A percentile compares a stretch with the other conserved stretches of the same genome.
Conservation (phyloP, 2,113 vertebrate genomes). For the Stegostoma tigrinum region DNA sequence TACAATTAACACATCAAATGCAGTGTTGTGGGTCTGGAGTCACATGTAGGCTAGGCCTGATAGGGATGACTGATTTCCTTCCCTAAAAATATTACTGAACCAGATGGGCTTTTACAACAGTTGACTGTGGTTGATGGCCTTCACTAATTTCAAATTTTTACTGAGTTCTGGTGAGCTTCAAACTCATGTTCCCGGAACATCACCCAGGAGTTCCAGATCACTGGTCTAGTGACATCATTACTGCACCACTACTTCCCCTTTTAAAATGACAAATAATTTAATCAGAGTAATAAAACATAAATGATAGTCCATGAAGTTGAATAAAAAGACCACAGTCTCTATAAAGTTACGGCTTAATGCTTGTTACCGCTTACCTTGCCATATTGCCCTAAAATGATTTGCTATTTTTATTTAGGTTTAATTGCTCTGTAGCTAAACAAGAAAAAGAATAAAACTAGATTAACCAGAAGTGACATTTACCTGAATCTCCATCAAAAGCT, state of each 20-base stretch:
- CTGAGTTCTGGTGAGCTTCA: too few relatives aligned
- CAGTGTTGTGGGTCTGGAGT: too few relatives aligned
- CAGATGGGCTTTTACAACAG: too few relatives aligned
- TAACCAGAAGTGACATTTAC: slow-evolving; percentile 50
- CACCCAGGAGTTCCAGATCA: too few relatives aligned
- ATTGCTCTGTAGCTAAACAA: neutral
- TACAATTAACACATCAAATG: too few relatives aligned
- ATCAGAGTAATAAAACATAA: neutral
- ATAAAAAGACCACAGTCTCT: neutral
- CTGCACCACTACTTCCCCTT: neutral
- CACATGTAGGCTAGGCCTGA: too few relatives aligned
- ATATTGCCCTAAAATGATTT: neutral
- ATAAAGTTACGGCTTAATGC: neutral
- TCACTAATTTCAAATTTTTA: too few relatives aligned
- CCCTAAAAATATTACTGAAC: too few relatives aligned
- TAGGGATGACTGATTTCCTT: too few relatives aligned
- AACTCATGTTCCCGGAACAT: too few relatives aligned
- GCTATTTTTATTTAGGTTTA: neutral
- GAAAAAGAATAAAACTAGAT: neutral
- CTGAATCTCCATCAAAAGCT: slow-evolving; percentile 74
- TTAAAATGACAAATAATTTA: neutral
- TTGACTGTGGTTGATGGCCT: too few relatives aligned
- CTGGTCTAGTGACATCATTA: too few relatives aligned
- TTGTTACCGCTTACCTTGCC: neutral
- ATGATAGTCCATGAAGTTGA: neutral